These are phyloP conservation scores for Lissonota sp. DNA, from an alignment of 2,888 invertebrate species.

Conservation along the genomic window DNA sequence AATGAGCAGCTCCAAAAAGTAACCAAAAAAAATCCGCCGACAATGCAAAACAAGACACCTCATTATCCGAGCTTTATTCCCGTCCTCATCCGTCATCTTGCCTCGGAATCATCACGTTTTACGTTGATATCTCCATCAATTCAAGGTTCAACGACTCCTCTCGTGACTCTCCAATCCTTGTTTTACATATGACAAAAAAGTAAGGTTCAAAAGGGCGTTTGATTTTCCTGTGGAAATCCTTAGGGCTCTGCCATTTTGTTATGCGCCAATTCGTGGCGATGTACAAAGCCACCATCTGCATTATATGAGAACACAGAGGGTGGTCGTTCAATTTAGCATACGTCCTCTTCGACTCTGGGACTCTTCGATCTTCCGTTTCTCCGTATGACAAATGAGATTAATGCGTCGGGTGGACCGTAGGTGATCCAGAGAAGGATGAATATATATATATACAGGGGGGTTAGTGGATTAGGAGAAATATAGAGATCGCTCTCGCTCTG, in stretches of 20 bases:
- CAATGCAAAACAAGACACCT: constrained; percentile 1
- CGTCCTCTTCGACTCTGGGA: constrained; percentile 67
- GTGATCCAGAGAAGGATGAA: constrained; percentile 60
- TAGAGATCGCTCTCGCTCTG: constrained; percentile 41
- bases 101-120: constrained; percentile 45
- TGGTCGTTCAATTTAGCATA: constrained; percentile 70
- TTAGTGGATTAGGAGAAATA: constrained; percentile 53
- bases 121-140: constrained; percentile 50
- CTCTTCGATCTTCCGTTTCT: constrained; percentile 73
- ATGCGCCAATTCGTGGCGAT: too few species aligned
- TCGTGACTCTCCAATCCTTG: too few species aligned
- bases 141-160: constrained; percentile 53
- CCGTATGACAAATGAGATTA: constrained; percentile 80
- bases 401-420: constrained; percentile 76
- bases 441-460: too few species aligned
- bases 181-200: too few species aligned
- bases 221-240: too few species aligned
- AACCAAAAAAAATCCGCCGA: neutral
- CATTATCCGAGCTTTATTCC: constrained; percentile 20
- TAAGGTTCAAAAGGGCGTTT: too few species aligned
- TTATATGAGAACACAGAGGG: constrained; percentile 42
- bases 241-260: too few species aligned
- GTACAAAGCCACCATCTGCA: too few species aligned
- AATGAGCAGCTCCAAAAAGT: neutral
- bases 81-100: constrained; percentile 56